A percentile compares a stretch with the other conserved stretches of the same genome.
Conservation (phyloP, 2,888 invertebrate genomes). For the Tachina fera region DNA sequence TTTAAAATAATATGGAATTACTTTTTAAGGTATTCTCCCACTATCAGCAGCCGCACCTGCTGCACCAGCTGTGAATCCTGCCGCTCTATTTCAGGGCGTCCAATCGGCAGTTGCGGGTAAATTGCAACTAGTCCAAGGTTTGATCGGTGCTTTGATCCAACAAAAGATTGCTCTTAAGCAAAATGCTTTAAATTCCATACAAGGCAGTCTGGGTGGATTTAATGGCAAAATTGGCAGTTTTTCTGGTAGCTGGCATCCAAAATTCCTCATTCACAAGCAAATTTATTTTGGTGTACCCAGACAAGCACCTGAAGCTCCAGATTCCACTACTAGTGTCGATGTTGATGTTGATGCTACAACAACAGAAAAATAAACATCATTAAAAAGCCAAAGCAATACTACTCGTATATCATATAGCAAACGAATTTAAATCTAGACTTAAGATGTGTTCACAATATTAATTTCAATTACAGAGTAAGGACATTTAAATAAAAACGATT, state of each 20-base stretch:
- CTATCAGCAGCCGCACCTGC: slow-evolving; percentile 22
- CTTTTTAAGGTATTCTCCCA: slow-evolving; percentile 47
- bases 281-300: slow-evolving; percentile 58
- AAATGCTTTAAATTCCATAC: slow-evolving; percentile 66
- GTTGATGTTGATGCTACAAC: slow-evolving; percentile 41
- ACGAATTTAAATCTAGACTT: slow-evolving; percentile 21
- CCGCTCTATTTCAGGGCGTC: slow-evolving; percentile 62
- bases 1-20: slow-evolving; percentile 11
- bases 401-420: background rate
- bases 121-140: slow-evolving; percentile 63
- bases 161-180: slow-evolving; percentile 67
- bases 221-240: slow-evolving; percentile 55
- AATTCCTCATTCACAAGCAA: slow-evolving; percentile 52
- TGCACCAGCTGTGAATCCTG: slow-evolving; percentile 60
- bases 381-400: background rate
- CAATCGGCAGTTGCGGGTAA: slow-evolving; percentile 62
- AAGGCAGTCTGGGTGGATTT: slow-evolving; percentile 57
- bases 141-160: slow-evolving; percentile 65
- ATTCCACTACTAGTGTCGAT: slow-evolving; percentile 45
- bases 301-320: slow-evolving; percentile 43
- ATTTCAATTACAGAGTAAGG: background rate
- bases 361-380: slow-evolving; percentile 37
- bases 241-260: slow-evolving; percentile 25
- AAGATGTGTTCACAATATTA: slow-evolving; percentile 7
- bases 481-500: background rate